A percentile compares a stretch with the other conserved stretches of the same genome.
phyloP scores from a whole-genome alignment of 2,797 vertebrate genomes.

The Lagocephalus sceleratus region DNA sequence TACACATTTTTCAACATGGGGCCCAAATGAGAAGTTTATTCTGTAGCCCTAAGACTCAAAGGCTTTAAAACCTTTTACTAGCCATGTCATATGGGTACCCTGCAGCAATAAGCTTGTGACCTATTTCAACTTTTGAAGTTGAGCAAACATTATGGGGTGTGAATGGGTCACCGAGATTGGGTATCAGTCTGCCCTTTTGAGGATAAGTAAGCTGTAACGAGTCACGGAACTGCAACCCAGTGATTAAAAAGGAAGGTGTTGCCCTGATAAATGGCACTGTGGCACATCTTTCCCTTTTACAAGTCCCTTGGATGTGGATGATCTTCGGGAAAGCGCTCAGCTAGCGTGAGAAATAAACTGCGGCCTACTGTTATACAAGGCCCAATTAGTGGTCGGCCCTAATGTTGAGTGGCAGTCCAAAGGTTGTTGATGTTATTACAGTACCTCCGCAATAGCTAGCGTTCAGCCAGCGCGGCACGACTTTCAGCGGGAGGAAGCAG shows the following conservation, averaged over 20 bases:
- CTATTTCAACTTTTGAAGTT: constrained; percentile 43
- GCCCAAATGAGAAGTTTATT: constrained; percentile 53
- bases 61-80: constrained; percentile 57
- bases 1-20: constrained; percentile 29
- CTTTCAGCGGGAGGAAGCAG: constrained; percentile 55
- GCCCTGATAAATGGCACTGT: constrained; percentile 33
- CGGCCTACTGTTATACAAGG: constrained; percentile 55
- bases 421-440: constrained; percentile 52
- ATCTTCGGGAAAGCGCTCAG: constrained; percentile 38
- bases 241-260: constrained; percentile 11
- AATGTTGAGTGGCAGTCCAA: constrained; percentile 62
- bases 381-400: constrained; percentile 60
- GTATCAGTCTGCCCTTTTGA: constrained; percentile 9
- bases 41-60: constrained; percentile 38
- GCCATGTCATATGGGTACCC: constrained; percentile 43
- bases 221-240: constrained; percentile 5
- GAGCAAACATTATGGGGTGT: constrained; percentile 35
- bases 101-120: constrained; percentile 39
- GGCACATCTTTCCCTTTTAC: constrained; percentile 40
- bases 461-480: constrained; percentile 37
- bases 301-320: constrained; percentile 25
- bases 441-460: constrained; percentile 26
- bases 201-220: constrained; percentile 18
- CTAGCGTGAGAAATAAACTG: constrained; percentile 63
- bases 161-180: constrained; percentile 34